These are phyloP conservation scores for Chrysodeixis includens DNA, from an alignment of 2,888 invertebrate genomes.

Conservation along the genomic window DNA sequence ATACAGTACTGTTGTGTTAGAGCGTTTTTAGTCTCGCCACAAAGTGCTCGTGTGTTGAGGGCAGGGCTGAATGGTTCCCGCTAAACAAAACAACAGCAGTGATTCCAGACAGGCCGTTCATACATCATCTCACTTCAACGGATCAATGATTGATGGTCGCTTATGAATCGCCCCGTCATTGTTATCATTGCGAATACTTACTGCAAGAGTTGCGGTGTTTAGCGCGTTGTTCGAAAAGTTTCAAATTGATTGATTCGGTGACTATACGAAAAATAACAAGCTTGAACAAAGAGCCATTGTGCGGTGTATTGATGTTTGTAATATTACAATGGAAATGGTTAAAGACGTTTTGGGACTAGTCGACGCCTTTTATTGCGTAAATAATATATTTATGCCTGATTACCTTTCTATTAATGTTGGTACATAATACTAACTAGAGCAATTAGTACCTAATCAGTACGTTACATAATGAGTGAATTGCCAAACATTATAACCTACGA, in stretches of 20 bases:
- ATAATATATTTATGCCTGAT: too few relatives aligned
- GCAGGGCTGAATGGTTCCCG: not conserved
- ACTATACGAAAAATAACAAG: not conserved
- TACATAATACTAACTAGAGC: not conserved
- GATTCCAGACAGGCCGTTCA: constrained; percentile 62
- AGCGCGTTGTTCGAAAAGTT: constrained; percentile 6
- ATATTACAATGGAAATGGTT: not conserved
- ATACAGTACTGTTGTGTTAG: not conserved
- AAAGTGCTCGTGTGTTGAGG: constrained; percentile 3
- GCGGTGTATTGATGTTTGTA: not conserved
- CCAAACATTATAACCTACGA: not conserved
- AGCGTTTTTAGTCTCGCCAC: not conserved
- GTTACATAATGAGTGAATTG: too few relatives aligned
- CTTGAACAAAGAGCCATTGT: not conserved
- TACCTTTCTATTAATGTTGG: not conserved
- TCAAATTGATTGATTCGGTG: not conserved
- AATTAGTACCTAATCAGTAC: not conserved
- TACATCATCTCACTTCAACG: constrained; percentile 66
- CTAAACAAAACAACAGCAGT: constrained; percentile 55
- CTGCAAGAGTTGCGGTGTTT: constrained; percentile 38
- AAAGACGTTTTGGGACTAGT: not conserved
- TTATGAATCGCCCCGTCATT: constrained; percentile 65
- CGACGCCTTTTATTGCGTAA: too few relatives aligned
- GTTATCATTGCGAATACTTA: constrained; percentile 59
- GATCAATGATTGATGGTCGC: constrained; percentile 65